Evolutionary conservation across 2,888 invertebrate genomes (phyloP).

Genomic region (Hirudinaria manillensis): DNA sequence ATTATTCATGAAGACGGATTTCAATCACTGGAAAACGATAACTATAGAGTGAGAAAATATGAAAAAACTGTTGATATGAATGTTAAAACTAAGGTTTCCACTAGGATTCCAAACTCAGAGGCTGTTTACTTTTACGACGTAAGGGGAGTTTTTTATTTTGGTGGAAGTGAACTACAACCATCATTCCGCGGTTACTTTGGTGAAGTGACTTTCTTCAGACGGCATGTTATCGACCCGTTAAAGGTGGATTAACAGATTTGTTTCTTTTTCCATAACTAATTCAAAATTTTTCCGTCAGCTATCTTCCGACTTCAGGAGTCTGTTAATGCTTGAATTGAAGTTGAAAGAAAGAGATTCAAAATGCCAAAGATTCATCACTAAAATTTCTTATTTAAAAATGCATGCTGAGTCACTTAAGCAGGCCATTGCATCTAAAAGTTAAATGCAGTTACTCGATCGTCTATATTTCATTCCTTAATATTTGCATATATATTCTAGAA

Average conservation of each 20-base stretch:
- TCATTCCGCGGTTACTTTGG: slow-evolving; percentile 50
- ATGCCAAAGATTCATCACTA: neutral
- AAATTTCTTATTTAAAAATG: slow-evolving; percentile 10
- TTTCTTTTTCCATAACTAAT: neutral
- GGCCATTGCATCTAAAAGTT: slow-evolving; percentile 4
- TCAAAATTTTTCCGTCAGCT: neutral
- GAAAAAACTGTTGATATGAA: neutral
- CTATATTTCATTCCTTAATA: neutral
- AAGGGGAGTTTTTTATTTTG: slow-evolving; percentile 44
- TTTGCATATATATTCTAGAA: neutral
- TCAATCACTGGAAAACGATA: neutral
- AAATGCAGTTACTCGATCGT: neutral
- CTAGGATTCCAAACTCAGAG: too few relatives aligned
- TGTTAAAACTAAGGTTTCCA: neutral
- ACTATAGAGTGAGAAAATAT: neutral
- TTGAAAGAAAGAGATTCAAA: slow-evolving; percentile 12
- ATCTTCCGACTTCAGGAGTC: neutral
- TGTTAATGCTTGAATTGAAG: neutral
- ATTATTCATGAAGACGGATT: too few relatives aligned
- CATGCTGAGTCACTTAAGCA: slow-evolving; percentile 2
- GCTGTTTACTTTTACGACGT: slow-evolving; percentile 42
- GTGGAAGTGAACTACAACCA: slow-evolving; percentile 46
- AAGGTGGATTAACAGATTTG: slow-evolving; percentile 39
- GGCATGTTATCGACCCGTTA: slow-evolving; percentile 37
- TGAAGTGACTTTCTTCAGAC: slow-evolving; percentile 44